Conservation (phyloP, 2,797 vertebrate genomes). For the Scleropages formosus region DNA sequence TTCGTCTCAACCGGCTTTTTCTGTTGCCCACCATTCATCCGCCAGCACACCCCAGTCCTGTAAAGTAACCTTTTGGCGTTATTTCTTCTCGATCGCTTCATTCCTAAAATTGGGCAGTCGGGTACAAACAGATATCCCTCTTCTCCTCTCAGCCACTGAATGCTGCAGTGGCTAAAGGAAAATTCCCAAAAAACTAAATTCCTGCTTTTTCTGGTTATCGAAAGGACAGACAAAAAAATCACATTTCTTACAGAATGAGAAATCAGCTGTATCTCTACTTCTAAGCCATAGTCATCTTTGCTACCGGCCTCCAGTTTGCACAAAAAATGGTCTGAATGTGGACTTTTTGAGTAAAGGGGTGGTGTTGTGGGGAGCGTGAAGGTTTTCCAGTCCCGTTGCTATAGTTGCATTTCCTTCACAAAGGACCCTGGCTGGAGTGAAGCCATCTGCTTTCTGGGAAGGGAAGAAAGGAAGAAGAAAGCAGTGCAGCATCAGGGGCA, state of each 20-base stretch:
- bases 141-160: slow-evolving; percentile 17
- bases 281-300: background rate
- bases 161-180: background rate
- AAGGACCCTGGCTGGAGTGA: slow-evolving; percentile 9
- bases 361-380: background rate
- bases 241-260: background rate
- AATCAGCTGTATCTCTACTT: background rate
- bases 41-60: slow-evolving; percentile 33
- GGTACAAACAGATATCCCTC: slow-evolving; percentile 13
- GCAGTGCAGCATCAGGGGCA: background rate
- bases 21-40: slow-evolving; percentile 25
- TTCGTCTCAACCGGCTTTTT: no score
- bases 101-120: slow-evolving; percentile 1
- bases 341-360: background rate
- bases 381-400: slow-evolving; percentile 16
- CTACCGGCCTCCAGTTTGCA: background rate
- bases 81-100: slow-evolving; percentile 18
- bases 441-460: background rate
- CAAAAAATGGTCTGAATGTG: slow-evolving; percentile 39
- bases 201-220: background rate
- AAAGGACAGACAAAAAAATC: background rate
- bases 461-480: background rate
- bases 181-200: background rate
- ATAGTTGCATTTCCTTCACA: slow-evolving; percentile 36
- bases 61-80: slow-evolving; percentile 25